Conservation (phyloP, 2,113 vertebrate genomes). For the Platichthys stellatus region DNA sequence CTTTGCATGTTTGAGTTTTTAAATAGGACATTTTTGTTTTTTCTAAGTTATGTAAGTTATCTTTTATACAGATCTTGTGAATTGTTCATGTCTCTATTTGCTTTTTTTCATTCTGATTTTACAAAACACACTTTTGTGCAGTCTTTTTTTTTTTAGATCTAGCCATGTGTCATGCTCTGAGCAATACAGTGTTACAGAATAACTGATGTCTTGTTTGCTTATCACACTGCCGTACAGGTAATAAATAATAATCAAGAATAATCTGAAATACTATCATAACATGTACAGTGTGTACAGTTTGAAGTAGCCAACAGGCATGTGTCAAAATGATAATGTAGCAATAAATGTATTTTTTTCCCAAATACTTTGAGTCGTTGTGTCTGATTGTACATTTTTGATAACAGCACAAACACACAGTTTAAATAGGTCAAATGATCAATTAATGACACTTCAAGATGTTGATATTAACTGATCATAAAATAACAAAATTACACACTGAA, state of each 20-base stretch:
- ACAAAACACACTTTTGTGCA: slow-evolving; percentile 47
- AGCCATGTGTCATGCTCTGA: slow-evolving; percentile 60
- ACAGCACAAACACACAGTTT: neutral
- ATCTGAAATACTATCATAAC: slow-evolving; percentile 58
- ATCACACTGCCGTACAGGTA: slow-evolving; percentile 46
- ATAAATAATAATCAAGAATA: slow-evolving; percentile 39
- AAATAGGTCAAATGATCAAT: too few species aligned
- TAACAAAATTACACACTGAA: too few species aligned
- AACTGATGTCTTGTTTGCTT: slow-evolving; percentile 54
- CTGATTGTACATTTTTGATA: neutral
- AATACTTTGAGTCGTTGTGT: slow-evolving; percentile 32
- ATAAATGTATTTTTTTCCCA: slow-evolving; percentile 76
- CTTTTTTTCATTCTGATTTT: slow-evolving; percentile 58
- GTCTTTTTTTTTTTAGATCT: slow-evolving; percentile 63
- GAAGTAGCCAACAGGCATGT: slow-evolving; percentile 73
- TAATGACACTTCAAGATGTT: too few species aligned
- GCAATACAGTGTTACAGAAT: slow-evolving; percentile 57
- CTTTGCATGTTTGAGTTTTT: slow-evolving; percentile 70
- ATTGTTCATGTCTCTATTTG: slow-evolving; percentile 55
- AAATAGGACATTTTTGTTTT: slow-evolving; percentile 52
- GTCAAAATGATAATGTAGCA: slow-evolving; percentile 69
- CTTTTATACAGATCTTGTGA: slow-evolving; percentile 77
- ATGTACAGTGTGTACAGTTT: slow-evolving; percentile 78
- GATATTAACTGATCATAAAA: too few species aligned
- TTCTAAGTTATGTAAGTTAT: slow-evolving; percentile 76